phyloP scores from a whole-genome alignment of 2,797 vertebrate genomes.

The Enteromius viviparus region DNA sequence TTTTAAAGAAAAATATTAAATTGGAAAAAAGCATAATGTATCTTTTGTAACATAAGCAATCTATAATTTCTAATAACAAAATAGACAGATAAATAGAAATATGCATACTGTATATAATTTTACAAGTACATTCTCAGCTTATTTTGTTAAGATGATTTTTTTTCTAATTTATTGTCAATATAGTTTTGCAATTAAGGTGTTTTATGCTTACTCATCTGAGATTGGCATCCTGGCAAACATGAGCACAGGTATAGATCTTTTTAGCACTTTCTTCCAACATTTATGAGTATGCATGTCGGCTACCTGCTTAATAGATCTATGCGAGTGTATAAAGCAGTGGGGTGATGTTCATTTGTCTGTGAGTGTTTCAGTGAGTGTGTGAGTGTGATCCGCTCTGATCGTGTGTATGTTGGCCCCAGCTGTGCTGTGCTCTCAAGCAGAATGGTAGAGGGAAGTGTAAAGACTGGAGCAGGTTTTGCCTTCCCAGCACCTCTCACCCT shows the following conservation, averaged over 20 bases:
- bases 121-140: neutral
- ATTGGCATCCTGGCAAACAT: neutral
- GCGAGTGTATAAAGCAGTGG: neutral
- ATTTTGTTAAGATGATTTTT: neutral
- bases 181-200: neutral
- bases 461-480: slow-evolving; percentile 65
- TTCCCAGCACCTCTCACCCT: slow-evolving; percentile 68
- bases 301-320: neutral
- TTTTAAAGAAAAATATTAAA: neutral
- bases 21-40: neutral
- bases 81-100: neutral
- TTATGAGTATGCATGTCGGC: neutral
- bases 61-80: neutral
- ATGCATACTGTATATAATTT: neutral
- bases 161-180: neutral
- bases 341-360: slow-evolving; percentile 5
- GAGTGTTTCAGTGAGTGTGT: slow-evolving; percentile 16
- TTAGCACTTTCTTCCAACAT: neutral
- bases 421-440: slow-evolving; percentile 70
- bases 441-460: slow-evolving; percentile 71
- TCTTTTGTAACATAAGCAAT: neutral
- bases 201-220: neutral
- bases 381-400: slow-evolving; percentile 21
- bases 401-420: slow-evolving; percentile 62
- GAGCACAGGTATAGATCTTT: neutral